Evolutionary conservation across 2,888 invertebrate species (phyloP), one percentile per base, ranked within the genome.

Genomic region (Mechanitis messenoides): DNA sequence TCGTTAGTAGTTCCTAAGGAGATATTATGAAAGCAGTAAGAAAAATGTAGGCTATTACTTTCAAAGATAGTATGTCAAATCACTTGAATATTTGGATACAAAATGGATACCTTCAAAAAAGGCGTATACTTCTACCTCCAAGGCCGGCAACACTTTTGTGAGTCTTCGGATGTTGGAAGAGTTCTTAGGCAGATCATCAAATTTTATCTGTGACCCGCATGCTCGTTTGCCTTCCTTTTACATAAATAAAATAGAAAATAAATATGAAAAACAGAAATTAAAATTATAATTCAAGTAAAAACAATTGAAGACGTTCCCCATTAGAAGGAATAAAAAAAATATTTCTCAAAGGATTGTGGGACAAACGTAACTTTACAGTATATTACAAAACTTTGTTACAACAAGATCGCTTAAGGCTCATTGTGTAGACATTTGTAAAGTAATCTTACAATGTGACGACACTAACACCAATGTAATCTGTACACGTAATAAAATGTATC

Each of bases 1-100:
- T 87, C 81, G 87, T 89, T 87, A 84, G 84, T 31, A 31, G 84
- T 84, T 76, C 78, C 70, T 76, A 50, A 64, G 68, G 74, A 77
- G 74, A 76, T 78, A 80, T 84, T 50, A 50, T 31, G 11, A 50
- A 50, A 31, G 50, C 50, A 31, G 9, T 31, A 50, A 31, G 50
- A 50, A 50, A 50, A 31, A 50, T 50, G 28, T 50, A 9, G 31
- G 31, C 6, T 31, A 31, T 50, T 50, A 50, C 9, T 31, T 50
- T 50, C 31, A 50, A 50, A 50, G 50, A 47, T 6, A 3, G 20
- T 6, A 4, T 11, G 6, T 47, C 3, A 20, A 47, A 47, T 20
- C 47, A n/a, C 47, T 20, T 5, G 20, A 6, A 12, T 47, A n/a
- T 12, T 47, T n/a, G 4, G 4, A n/a, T n/a, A 6, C 6, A 46